Evolutionary conservation across 2,888 invertebrate species (phyloP), one percentile per base, ranked within the genome.

Genomic region (Linyphia triangularis): DNA sequence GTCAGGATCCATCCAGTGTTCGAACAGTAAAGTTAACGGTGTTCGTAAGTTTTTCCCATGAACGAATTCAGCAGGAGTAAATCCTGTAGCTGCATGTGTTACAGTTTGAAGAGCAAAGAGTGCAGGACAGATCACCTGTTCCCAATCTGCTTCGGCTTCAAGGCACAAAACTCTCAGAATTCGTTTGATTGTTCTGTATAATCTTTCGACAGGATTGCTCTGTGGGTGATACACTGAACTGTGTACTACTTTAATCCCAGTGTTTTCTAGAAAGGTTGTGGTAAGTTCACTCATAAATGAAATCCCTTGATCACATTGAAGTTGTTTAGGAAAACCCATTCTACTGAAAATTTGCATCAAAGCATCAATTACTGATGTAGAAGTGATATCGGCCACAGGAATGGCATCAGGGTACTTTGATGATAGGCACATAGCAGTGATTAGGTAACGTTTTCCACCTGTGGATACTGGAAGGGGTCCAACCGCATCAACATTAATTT

Each of bases 11-110:
- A 28, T 6, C 61, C 70, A 78, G 4, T 78, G 16, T 19, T 85
- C 70, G 43, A 61, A 78, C 3, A 85, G 6, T 22, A 85, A 59
- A 0, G 59, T 40, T 4, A 30, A 13, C 9, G 77, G 85, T 1
- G 63, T 78, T 70, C 78, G 6, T 1, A 78, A 19, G 22, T 85
- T 78, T 10, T 63, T 85, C 3, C 85, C 85, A 63, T 70, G 63
- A 0, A 79, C 72, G n/a, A 85, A 26, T 63, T 85, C 61, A 9
- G 77, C 9, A 28, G 75, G 69, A 1, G 37, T 30, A 7, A 75
- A 67, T 9, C 75, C 59, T 6, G 67, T 84, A 24, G 19, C 37
- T 57, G 33, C 67, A 57, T 69, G 84, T 7, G 51, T 59, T 0
- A 67, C 65, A 30, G 73, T 70, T 69, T 40, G 13, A n/a, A 63